These are phyloP conservation scores for Uria aalge DNA, from an alignment of 2,113 vertebrate species.

Conservation along the genomic window DNA sequence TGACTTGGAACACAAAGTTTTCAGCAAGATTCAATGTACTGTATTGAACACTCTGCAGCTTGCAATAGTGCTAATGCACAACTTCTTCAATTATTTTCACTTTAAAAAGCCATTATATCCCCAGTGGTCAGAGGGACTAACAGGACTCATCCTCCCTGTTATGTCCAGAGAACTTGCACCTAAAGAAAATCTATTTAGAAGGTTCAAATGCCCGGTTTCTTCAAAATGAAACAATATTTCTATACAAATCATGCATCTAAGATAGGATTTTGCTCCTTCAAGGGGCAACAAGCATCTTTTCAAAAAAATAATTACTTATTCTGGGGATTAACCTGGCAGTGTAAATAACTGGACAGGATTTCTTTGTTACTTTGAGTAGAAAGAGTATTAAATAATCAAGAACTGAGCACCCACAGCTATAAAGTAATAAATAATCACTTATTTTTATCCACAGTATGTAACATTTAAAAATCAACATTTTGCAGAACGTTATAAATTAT, in stretches of 20 bases:
- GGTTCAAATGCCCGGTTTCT: not conserved
- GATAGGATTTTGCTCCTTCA: not conserved
- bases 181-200: not conserved
- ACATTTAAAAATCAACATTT: constrained; percentile 9
- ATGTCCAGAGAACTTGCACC: not conserved
- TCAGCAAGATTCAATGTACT: not conserved
- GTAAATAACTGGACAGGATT: not conserved
- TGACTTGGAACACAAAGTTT: not conserved
- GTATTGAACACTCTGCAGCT: not conserved
- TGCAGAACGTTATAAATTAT: not conserved
- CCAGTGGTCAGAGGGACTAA: not conserved
- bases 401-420: not conserved
- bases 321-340: not conserved
- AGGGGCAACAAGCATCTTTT: not conserved
- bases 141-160: not conserved
- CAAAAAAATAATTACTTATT: not conserved
- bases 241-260: not conserved
- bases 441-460: not conserved
- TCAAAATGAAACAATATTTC: not conserved
- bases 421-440: not conserved
- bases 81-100: not conserved
- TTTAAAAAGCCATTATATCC: not conserved
- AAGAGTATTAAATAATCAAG: not conserved
- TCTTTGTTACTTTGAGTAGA: not conserved
- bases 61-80: not conserved